phyloP scores from a whole-genome alignment of 2,888 invertebrate genomes.

The Tenthredo distinguenda region DNA sequence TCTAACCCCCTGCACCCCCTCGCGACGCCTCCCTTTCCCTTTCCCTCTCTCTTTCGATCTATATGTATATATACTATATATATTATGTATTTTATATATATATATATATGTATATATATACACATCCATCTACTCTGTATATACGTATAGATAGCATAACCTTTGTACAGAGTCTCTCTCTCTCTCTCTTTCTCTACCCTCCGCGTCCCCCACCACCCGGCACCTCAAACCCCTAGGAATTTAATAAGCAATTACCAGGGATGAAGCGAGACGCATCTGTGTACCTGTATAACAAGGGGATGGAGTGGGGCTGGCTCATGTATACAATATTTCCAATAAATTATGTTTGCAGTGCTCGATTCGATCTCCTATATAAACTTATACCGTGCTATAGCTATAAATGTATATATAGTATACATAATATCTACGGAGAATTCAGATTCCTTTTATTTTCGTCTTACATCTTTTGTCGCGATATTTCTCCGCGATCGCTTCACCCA shows the following conservation, averaged over 20 bases:
- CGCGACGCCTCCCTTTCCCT: conserved; percentile 39
- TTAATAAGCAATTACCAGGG: conserved; percentile 76
- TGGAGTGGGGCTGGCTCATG: conserved; percentile 65
- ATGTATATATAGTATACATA: neutral
- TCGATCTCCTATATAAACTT: conserved; percentile 42
- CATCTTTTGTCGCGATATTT: neutral
- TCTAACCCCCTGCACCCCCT: conserved; percentile 35
- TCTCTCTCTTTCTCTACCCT: neutral
- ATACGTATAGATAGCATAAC: conserved; percentile 10
- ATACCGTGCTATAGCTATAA: neutral
- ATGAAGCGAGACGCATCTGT: conserved; percentile 74
- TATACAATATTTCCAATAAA: conserved; percentile 76
- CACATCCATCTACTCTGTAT: neutral
- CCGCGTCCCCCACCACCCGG: neutral
- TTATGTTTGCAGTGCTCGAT: conserved; percentile 67
- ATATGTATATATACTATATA: neutral
- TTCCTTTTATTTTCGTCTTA: neutral
- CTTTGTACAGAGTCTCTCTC: conserved; percentile 36
- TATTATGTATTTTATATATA: too few relatives aligned
- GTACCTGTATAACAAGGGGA: conserved; percentile 68
- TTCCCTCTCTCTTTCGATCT: neutral
- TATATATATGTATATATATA: neutral
- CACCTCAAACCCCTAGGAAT: conserved; percentile 65
- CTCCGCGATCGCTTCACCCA: too few relatives aligned
- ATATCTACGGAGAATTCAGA: neutral